A percentile compares a stretch with the other conserved stretches of the same genome.
These are phyloP conservation scores for Tychaedon coryphoeus DNA, from an alignment of 2,113 vertebrate species.

Conservation along the genomic window DNA sequence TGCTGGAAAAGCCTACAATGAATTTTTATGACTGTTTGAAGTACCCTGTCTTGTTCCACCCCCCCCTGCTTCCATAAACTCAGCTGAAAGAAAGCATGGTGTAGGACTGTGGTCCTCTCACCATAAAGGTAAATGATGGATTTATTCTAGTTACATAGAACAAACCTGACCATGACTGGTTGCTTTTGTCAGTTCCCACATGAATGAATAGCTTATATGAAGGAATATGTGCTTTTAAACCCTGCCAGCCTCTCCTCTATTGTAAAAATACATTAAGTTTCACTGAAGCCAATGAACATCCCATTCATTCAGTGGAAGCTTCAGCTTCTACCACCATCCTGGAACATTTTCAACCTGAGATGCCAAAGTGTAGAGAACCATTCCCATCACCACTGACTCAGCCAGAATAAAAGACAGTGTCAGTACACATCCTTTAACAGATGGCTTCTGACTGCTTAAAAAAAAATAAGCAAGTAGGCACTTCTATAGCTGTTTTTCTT, in stretches of 20 bases:
- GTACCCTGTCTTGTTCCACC: not conserved
- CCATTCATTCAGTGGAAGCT: not conserved
- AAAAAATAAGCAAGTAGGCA: not conserved
- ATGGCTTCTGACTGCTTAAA: not conserved
- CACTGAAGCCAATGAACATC: not conserved
- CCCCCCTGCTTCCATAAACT: not conserved
- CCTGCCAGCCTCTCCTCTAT: not conserved
- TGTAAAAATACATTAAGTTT: not conserved
- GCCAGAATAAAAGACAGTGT: not conserved
- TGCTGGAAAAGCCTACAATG: not conserved
- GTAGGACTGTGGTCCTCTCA: not conserved
- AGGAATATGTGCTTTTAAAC: not conserved
- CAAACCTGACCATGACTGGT: not conserved
- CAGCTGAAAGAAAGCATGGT: not conserved
- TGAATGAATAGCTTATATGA: not conserved
- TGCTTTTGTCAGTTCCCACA: not conserved
- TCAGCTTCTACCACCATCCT: not conserved
- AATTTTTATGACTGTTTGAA: not conserved
- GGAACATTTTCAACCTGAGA: not conserved
- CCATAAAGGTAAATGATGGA: not conserved
- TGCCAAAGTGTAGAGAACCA: not conserved
- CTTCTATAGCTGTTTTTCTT: not conserved
- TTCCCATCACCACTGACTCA: conserved; percentile 15
- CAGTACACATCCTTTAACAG: not conserved
- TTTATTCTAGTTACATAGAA: not conserved